phyloP scores from a whole-genome alignment of 2,888 invertebrate species.

The Coelogynopora nodosa region DNA sequence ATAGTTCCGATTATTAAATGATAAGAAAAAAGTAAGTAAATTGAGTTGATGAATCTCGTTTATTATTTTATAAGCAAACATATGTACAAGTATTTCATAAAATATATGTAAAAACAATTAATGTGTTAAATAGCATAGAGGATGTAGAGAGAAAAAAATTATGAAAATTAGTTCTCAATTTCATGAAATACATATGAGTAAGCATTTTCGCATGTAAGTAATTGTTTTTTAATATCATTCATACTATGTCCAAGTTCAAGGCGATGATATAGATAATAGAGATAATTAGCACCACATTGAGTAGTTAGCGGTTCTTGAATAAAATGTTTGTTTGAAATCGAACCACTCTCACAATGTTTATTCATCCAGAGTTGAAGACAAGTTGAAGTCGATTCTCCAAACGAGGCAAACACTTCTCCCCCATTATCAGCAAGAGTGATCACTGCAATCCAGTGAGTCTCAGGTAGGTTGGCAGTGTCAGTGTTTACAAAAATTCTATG shows the following conservation, averaged over 20 bases:
- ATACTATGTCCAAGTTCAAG: neutral
- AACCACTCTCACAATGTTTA: neutral
- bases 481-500: neutral
- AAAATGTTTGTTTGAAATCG: neutral
- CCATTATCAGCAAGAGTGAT: neutral
- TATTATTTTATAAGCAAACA: neutral
- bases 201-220: neutral
- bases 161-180: no score
- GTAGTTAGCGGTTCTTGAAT: neutral
- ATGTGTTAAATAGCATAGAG: neutral
- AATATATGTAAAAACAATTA: neutral
- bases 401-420: constrained; percentile 15
- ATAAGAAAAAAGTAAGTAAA: no score
- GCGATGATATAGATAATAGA: neutral
- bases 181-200: neutral
- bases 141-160: neutral
- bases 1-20: no score
- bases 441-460: neutral
- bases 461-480: constrained; percentile 2
- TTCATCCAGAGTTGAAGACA: neutral
- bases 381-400: no score
- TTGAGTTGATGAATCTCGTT: no score
- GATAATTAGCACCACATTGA: no score
- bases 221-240: neutral
- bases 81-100: neutral